Base-by-base conservation (phyloP, 1,140 invertebrate species). In the Drosophila carrolli region DNA sequence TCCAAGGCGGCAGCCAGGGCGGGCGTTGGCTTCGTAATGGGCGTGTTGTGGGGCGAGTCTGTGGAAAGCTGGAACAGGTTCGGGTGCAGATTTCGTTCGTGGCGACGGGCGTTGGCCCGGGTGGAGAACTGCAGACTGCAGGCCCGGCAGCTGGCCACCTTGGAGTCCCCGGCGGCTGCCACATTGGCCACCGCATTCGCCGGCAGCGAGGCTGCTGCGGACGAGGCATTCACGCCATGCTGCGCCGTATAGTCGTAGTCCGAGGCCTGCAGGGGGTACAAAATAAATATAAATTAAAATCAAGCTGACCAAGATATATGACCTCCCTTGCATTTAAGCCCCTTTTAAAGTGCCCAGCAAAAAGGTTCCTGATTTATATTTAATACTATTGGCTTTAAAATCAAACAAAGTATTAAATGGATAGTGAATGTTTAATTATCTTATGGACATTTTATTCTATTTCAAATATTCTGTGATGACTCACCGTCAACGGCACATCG, bases 91-190 rank as follows among this genome's bases (percentile, higher is more conserved):
- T 92, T 92, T 4, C 91, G 85, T 29, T 92, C 92, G 44, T 92
- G 92, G 1, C 92, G 91, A 8, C 91, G 88, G 19, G 92, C 92
- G 77, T 92, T 92, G 29, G 92, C 91, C 4, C 91, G 88, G 23
- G 92, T 92, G 16, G 91, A 92, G 55, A 92, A 92, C 68, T 92
- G 86, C 35, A 92, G 58, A 53, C 92, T 92, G 57, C 92, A 92
- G 8, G 92, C 86, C 13, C 91, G 82, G 38, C 91, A 92, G 19
- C 78, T 81, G 55, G 88, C 91, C 63, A 91, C 91, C 66, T 92
- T 92, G 0, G 83, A 90, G 32, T 86, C 90, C 9, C 77, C 80
- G 23, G 78, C 76, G 56, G 78, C 78, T 13, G 86, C 86, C 50
- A 88, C 79, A 53, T 91, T 86, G 16, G 83, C 86, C 41, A 81